A percentile compares a stretch with the other conserved stretches of the same genome.
These are phyloP conservation scores for Chascanopsetta lugubris DNA, from an alignment of 2,113 vertebrate species.

Conservation along the genomic window DNA sequence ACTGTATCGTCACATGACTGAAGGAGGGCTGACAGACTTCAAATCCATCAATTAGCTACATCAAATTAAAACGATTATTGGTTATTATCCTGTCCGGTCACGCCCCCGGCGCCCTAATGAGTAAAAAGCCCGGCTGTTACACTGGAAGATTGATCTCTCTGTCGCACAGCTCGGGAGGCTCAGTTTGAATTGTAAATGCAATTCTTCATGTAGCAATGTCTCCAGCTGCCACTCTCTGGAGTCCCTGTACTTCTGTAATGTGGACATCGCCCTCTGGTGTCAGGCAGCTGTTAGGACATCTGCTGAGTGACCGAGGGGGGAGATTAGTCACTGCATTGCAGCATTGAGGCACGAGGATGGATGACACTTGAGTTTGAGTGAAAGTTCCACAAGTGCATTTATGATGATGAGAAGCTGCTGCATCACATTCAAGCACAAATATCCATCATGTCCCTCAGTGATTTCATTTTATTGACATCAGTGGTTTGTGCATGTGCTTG, in stretches of 20 bases:
- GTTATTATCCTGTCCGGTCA: neutral
- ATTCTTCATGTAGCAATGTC: neutral
- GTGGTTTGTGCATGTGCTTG: conserved; percentile 15
- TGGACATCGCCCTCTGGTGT: conserved; percentile 75
- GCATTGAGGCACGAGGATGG: conserved; percentile 49
- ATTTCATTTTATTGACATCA: conserved; percentile 6
- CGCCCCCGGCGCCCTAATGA: neutral
- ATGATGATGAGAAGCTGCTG: neutral
- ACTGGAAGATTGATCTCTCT: neutral
- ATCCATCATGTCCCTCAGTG: no score
- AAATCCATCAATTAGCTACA: neutral
- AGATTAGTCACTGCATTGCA: conserved; percentile 79
- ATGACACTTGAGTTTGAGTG: conserved; percentile 21
- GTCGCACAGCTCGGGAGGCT: neutral
- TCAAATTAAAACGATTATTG: neutral
- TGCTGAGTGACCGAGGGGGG: neutral
- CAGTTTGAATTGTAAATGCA: neutral
- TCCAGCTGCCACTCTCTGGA: neutral
- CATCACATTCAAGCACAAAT: neutral
- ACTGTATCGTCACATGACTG: neutral
- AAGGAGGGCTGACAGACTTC: neutral
- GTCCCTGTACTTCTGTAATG: conserved; percentile 19
- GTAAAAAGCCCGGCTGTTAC: neutral
- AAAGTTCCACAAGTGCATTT: conserved; percentile 13
- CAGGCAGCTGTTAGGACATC: conserved; percentile 24